These are phyloP conservation scores for Drosophila lowei DNA, from an alignment of 1,140 invertebrate species.

Conservation along the genomic window DNA sequence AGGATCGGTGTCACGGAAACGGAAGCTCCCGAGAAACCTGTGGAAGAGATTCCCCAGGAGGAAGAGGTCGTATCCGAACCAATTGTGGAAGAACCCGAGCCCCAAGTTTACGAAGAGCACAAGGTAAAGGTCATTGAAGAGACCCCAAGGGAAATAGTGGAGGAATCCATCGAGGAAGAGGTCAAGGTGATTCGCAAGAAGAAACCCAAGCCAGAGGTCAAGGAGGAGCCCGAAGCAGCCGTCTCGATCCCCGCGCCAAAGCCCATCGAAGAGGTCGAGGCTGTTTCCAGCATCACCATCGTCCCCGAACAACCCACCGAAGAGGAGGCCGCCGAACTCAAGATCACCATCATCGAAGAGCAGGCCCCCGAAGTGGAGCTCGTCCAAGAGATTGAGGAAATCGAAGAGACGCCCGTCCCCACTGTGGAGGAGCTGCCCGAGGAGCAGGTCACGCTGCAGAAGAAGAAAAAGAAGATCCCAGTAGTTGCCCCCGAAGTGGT, in stretches of 20 bases:
- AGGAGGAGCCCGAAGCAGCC: conserved; percentile 63
- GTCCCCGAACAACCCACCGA: conserved; percentile 73
- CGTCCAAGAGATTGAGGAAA: conserved; percentile 70
- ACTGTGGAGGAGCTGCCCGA: conserved; percentile 66
- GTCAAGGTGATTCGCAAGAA: conserved; percentile 68
- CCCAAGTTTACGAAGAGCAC: conserved; percentile 54
- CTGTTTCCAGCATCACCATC: conserved; percentile 51
- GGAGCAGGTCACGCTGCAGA: conserved; percentile 63
- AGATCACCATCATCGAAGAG: conserved; percentile 68
- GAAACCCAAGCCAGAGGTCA: conserved; percentile 61
- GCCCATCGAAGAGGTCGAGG: conserved; percentile 65
- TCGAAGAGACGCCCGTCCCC: conserved; percentile 47
- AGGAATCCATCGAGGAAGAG: conserved; percentile 65
- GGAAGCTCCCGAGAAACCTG: conserved; percentile 40
- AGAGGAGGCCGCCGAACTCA: conserved; percentile 71
- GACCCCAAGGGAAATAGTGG: conserved; percentile 60
- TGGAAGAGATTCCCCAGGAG: conserved; percentile 12
- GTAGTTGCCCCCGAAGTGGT: conserved; percentile 35
- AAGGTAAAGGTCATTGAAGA: conserved; percentile 72
- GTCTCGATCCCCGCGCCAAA: conserved; percentile 52
- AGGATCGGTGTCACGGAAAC: conserved; percentile 59
- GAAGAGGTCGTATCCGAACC: conserved; percentile 31
- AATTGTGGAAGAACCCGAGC: conserved; percentile 50
- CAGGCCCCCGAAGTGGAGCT: conserved; percentile 56
- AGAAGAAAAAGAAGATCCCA: conserved; percentile 63